Base-by-base conservation (phyloP, 1,140 invertebrate species). In the Halesus radiatus region DNA sequence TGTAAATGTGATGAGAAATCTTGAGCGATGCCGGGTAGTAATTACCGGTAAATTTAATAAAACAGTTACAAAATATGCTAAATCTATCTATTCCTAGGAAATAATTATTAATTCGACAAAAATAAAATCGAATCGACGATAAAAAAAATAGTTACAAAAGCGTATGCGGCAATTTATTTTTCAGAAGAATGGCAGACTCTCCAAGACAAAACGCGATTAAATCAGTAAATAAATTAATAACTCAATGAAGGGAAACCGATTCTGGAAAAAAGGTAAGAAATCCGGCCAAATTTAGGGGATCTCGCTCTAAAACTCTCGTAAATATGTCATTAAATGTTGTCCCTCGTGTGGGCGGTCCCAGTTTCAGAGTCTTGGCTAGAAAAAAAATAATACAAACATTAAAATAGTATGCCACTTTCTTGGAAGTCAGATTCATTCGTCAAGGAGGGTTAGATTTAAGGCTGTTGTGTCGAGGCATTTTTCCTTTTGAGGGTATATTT, bases 251-350 rank as follows among this genome's bases (percentile, higher is more conserved):
- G 32, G 32, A 37, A 37, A 37, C 15, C 23, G 5, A 18, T 29
- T 37, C 29, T 2, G 23, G 23, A n/a, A 37, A 18, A 66, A 20
- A n/a, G 37, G 18, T 20, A 23, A 72, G 53, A 72, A 72, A 52
- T 23, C 16, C 16, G 37, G 3, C 68, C 0, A 52, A 52, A 72
- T 72, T 72, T 50, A 52, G 68, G n/a, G 20, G 68, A 50, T 72
- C 37, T 72, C 45, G 37, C 22, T 50, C 16, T 37, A 23, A 50
- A 52, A 18, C 13, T 72, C 68, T 52, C 68, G 68, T 72, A 72
- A 72, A 72, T 18, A 72, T 72, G 68, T 72, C 68, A 23, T 72
- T 72, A 72, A 50, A 72, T 50, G 45, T 22, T 72, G 68, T 72
- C 68, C 37, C 52, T 52, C 20, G 56, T 66, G 23, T 66, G 37